Evolutionary conservation across 2,888 invertebrate species (phyloP).

Genomic region (Chorisops tibialis): DNA sequence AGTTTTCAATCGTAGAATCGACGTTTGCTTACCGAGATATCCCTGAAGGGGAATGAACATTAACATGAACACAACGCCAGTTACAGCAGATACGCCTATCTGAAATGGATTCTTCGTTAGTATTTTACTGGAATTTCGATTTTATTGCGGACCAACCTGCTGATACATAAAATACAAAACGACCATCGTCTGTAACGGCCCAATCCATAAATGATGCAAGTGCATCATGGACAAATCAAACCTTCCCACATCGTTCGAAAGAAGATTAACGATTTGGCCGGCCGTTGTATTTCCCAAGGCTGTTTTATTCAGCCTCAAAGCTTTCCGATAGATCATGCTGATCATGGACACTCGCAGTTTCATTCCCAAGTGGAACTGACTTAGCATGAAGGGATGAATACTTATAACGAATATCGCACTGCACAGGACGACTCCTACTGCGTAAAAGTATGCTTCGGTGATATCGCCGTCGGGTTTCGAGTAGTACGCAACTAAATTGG

Average conservation of each 20-base stretch:
- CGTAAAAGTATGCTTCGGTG: slow-evolving; percentile 70
- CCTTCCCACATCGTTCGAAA: slow-evolving; percentile 90
- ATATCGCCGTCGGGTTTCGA: slow-evolving; percentile 33
- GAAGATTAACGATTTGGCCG: slow-evolving; percentile 78
- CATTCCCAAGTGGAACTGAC: slow-evolving; percentile 64
- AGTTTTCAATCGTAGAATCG: slow-evolving; percentile 69
- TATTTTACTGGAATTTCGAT: neutral
- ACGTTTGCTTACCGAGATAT: slow-evolving; percentile 73
- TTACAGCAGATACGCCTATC: slow-evolving; percentile 48
- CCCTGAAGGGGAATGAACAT: slow-evolving; percentile 62
- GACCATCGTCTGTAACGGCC: slow-evolving; percentile 76
- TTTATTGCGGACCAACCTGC: slow-evolving; percentile 37
- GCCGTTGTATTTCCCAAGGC: slow-evolving; percentile 73
- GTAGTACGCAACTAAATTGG: slow-evolving; percentile 62
- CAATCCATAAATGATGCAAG: slow-evolving; percentile 88
- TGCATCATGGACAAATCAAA: slow-evolving; percentile 68
- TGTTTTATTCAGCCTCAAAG: slow-evolving; percentile 65
- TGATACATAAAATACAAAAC: slow-evolving; percentile 68
- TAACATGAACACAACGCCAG: neutral
- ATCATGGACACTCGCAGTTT: slow-evolving; percentile 65
- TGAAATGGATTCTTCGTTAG: neutral
- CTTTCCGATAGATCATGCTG: slow-evolving; percentile 66
- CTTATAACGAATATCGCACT: slow-evolving; percentile 72
- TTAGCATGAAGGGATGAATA: slow-evolving; percentile 86
- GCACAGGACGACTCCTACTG: slow-evolving; percentile 67